These are phyloP conservation scores for Argentina silus DNA, from an alignment of 2,797 vertebrate species.

Conservation along the genomic window DNA sequence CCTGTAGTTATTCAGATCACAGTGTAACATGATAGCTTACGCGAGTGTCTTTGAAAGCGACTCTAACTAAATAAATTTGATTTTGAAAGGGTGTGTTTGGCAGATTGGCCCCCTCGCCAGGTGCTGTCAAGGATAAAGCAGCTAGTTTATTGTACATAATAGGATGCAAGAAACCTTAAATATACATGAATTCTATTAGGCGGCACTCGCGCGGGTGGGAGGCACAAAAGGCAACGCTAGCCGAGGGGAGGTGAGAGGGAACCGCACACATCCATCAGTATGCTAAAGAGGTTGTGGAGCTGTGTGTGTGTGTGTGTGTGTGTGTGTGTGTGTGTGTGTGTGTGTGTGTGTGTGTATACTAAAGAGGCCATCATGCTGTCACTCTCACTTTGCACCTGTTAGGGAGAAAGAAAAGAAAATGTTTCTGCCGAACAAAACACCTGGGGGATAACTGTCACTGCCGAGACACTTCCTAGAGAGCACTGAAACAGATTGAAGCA, in stretches of 20 bases:
- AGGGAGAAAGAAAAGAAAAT: conserved; percentile 67
- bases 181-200: conserved; percentile 80
- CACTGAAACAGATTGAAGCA: neutral
- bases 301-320: conserved; percentile 37
- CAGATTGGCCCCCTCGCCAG: conserved; percentile 75
- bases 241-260: conserved; percentile 58
- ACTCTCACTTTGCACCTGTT: conserved; percentile 68
- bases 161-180: conserved; percentile 79
- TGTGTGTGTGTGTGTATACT: conserved; percentile 39
- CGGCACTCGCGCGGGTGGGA: conserved; percentile 40
- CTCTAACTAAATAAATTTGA: conserved; percentile 86
- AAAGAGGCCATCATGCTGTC: conserved; percentile 55
- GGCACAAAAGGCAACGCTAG: conserved; percentile 63
- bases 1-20: conserved; percentile 82
- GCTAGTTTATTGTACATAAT: conserved; percentile 82
- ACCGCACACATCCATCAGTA: conserved; percentile 70
- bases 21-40: conserved; percentile 84
- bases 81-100: conserved; percentile 79
- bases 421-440: conserved; percentile 67
- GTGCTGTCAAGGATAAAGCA: conserved; percentile 79
- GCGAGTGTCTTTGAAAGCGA: conserved; percentile 79
- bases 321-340: conserved; percentile 24
- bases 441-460: conserved; percentile 68
- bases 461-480: conserved; percentile 45
- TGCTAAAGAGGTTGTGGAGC: conserved; percentile 68